phyloP scores from a whole-genome alignment of 2,888 invertebrate species.

The Sturmia bella region DNA sequence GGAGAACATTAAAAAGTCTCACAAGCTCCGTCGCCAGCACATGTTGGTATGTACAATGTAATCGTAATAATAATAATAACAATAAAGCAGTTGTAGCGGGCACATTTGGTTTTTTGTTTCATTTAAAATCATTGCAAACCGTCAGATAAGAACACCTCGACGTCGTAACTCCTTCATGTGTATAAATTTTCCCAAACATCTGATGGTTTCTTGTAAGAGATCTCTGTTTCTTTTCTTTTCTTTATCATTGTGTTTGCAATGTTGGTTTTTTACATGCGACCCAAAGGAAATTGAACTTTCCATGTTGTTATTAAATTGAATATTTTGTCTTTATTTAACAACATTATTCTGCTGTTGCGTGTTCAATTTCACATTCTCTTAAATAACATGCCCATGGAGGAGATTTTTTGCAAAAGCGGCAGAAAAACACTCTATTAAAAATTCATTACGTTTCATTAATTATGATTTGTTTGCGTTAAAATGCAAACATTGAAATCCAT shows the following conservation, averaged over 20 bases:
- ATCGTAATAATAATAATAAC: slow-evolving; percentile 14
- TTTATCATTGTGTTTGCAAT: slow-evolving; percentile 15
- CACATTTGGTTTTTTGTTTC: slow-evolving; percentile 15
- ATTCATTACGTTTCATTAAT: slow-evolving; percentile 33
- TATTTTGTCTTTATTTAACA: slow-evolving; percentile 53
- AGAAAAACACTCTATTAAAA: slow-evolving; percentile 14
- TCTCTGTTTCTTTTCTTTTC: no score
- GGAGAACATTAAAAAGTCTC: slow-evolving; percentile 61
- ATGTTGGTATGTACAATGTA: slow-evolving; percentile 17
- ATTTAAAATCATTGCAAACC: slow-evolving; percentile 44
- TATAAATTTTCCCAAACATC: slow-evolving; percentile 26
- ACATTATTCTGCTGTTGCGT: slow-evolving; percentile 49
- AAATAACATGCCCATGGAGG: slow-evolving; percentile 12
- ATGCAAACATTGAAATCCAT: slow-evolving; percentile 44
- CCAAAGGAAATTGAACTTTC: slow-evolving; percentile 57
- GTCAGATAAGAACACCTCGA: slow-evolving; percentile 52
- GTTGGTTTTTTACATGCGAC: slow-evolving; percentile 53
- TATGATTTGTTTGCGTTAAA: slow-evolving; percentile 46
- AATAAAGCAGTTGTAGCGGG: neutral
- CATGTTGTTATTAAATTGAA: slow-evolving; percentile 49
- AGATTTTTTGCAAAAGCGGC: neutral
- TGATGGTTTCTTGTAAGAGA: slow-evolving; percentile 8
- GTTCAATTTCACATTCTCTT: slow-evolving; percentile 51
- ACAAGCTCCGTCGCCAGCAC: slow-evolving; percentile 20
- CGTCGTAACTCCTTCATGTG: slow-evolving; percentile 46